Evolutionary conservation across 1,140 invertebrate species (phyloP).

Genomic region (Aphaenogaster floridana): DNA sequence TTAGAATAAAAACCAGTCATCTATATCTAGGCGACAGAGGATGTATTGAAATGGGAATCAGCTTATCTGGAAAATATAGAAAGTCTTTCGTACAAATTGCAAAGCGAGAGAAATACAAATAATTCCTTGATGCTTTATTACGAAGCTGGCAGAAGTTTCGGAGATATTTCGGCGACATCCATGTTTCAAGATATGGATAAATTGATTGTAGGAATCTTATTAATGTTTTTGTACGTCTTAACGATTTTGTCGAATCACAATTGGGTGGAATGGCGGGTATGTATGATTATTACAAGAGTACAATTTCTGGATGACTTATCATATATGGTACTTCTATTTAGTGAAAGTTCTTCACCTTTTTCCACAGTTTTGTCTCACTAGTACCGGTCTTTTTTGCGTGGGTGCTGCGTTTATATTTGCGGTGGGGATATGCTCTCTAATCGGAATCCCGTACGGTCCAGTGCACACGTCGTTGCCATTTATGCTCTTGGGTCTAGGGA

Average conservation of each 20-base stretch:
- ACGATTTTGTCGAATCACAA: constrained; percentile 92
- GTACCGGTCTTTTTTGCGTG: constrained; percentile 90
- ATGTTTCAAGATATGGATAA: constrained; percentile 92
- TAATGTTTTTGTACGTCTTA: constrained; percentile 92
- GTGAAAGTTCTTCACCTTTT: constrained; percentile 48
- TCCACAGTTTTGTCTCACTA: constrained; percentile 81
- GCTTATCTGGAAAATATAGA: constrained; percentile 87
- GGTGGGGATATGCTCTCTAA: constrained; percentile 91
- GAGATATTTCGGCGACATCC: constrained; percentile 89
- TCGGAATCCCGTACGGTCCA: constrained; percentile 92
- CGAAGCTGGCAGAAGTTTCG: constrained; percentile 91
- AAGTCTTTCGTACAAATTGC: constrained; percentile 74
- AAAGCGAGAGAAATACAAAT: constrained; percentile 68
- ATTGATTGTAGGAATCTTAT: constrained; percentile 89
- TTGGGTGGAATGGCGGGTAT: constrained; percentile 91
- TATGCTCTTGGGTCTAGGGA: constrained; percentile 92
- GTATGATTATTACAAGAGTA: constrained; percentile 40
- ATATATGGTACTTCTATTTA: background rate
- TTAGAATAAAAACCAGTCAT: constrained; percentile 14
- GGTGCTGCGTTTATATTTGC: constrained; percentile 92
- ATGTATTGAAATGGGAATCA: constrained; percentile 90
- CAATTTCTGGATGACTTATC: background rate
- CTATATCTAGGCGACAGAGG: constrained; percentile 87
- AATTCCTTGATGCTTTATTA: constrained; percentile 87
- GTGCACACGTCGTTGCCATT: constrained; percentile 94